Conservation (phyloP, 92 coral and sea anemone species). For the Siderastrea radians region DNA sequence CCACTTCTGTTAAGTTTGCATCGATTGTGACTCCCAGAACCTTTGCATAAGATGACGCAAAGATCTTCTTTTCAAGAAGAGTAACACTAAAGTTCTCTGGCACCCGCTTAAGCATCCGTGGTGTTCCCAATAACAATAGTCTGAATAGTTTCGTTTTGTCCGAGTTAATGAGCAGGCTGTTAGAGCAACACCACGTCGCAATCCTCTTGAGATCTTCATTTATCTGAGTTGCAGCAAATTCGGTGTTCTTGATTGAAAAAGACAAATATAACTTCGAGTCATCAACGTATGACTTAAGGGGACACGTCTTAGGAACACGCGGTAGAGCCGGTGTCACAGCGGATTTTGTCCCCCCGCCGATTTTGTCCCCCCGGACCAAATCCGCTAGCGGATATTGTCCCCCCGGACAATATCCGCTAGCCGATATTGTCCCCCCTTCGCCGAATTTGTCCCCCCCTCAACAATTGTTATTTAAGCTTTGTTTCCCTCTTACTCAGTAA, state of each 20-base stretch:
- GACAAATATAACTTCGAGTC: slow-evolving; percentile 32
- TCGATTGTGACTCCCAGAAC: slow-evolving; percentile 21
- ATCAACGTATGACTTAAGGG: slow-evolving; percentile 36
- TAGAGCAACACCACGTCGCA: slow-evolving; percentile 51
- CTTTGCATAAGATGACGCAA: slow-evolving; percentile 16
- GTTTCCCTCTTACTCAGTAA: too few relatives aligned
- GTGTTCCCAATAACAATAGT: slow-evolving; percentile 36
- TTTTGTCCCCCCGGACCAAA: too few relatives aligned
- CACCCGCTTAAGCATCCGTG: slow-evolving; percentile 8
- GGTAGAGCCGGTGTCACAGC: slow-evolving; percentile 25
- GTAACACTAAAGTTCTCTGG: slow-evolving; percentile 38
- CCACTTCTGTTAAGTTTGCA: background rate
- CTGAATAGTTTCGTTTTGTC: slow-evolving; percentile 50
- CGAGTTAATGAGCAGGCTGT: slow-evolving; percentile 44
- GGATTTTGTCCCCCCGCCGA: too few relatives aligned
- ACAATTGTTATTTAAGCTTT: too few relatives aligned
- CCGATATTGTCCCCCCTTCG: too few relatives aligned
- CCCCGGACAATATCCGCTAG: too few relatives aligned
- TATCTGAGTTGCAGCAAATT: slow-evolving; percentile 12
- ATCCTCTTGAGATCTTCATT: slow-evolving; percentile 25
- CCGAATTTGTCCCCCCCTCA: too few relatives aligned
- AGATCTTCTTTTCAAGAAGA: slow-evolving; percentile 27
- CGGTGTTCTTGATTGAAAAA: slow-evolving; percentile 22
- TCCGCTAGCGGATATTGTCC: too few relatives aligned
- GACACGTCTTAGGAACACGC: slow-evolving; percentile 18